Conservation (phyloP, 2,888 invertebrate genomes). For the Apodemia zela region DNA sequence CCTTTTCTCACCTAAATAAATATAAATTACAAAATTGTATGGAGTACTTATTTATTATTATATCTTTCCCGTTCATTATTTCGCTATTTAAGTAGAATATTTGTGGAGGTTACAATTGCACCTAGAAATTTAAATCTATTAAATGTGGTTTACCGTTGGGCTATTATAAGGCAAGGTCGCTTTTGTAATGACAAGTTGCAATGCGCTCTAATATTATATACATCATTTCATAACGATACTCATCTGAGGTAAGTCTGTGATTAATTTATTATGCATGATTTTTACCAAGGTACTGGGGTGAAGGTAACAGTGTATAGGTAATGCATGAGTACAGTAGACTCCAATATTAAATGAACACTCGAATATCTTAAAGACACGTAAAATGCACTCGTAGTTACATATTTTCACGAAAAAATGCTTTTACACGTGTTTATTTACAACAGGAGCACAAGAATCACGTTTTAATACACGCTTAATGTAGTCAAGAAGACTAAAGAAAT, state of each 20-base stretch:
- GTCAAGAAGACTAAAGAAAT: conserved; percentile 43
- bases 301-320: conserved; percentile 55
- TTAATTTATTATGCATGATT: conserved; percentile 51
- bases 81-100: conserved; percentile 30
- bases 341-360: conserved; percentile 68
- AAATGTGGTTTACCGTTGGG: conserved; percentile 37
- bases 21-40: background rate
- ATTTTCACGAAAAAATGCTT: conserved; percentile 50
- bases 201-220: conserved; percentile 50
- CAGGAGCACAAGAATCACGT: conserved; percentile 63
- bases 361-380: conserved; percentile 32
- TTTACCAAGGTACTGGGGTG: conserved; percentile 59
- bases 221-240: conserved; percentile 53
- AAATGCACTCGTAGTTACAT: conserved; percentile 53
- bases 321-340: conserved; percentile 65
- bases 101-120: conserved; percentile 48
- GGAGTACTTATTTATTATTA: background rate
- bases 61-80: background rate
- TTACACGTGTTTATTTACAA: conserved; percentile 50
- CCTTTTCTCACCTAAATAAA: background rate
- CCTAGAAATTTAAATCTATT: conserved; percentile 32
- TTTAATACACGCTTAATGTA: conserved; percentile 60
- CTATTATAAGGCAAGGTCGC: conserved; percentile 60
- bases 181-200: conserved; percentile 50
- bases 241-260: conserved; percentile 64